Base-by-base conservation (phyloP, 1,140 invertebrate genomes). In the Drosophila kepulauana region DNA sequence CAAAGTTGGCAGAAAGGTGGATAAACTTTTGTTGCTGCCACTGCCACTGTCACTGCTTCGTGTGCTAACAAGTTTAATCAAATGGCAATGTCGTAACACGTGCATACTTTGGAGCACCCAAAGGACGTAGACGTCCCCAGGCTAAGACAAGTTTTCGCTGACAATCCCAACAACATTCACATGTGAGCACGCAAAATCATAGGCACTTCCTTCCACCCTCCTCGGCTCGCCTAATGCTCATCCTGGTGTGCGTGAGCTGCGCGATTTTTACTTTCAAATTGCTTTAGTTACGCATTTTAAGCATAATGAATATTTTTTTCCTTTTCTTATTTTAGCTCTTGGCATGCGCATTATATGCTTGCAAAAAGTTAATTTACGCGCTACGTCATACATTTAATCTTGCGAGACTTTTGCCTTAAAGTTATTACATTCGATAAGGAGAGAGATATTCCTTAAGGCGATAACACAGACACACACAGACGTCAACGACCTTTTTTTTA, bases 61-160 rank as follows among this genome's bases (percentile, higher is more conserved):
- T 81, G 77, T 67, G 73, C 78, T 88, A 87, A 88, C 84, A 87
- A 87, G 84, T 87, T 87, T 88, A 87, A 88, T 87, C 84, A 87
- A 87, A 88, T 72, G 84, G 82, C 84, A 88, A 88, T 80, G 84
- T 75, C 84, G 67, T 68, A 62, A 88, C 77, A 87, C 84, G 84
- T 88, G 84, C 84, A 87, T 80, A 82, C 77, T 80, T 79, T 79
- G 73, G 48, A 76, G 79, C 74, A 63, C 58, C 59, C 59, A 30
- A 49, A 65, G 54, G 69, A 41, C 54, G 61, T 35, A 35, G 59
- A 51, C 46, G 45, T 13, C 51, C 16, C 33, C 15, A 13, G 65
- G 61, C 67, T 48, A 62, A 77, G 45, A 48, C 54, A 78, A 78
- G 69, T 52, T 48, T 25, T 33, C n/a, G 33, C 57, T 61, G 49